Conservation (phyloP, 2,888 invertebrate genomes). For the Drosophila ustulata region DNA sequence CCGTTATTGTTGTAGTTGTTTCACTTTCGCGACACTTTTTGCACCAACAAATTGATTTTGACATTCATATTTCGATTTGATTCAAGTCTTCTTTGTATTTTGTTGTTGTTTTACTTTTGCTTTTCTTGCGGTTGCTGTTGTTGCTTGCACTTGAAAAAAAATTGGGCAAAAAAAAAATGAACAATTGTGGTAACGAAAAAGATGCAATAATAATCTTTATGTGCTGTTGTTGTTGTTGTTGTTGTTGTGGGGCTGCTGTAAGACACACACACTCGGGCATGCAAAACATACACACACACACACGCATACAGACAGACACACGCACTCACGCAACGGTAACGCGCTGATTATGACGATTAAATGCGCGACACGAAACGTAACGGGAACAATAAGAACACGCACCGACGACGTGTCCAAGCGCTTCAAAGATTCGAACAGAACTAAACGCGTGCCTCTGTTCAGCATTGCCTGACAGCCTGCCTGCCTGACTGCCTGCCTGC, state of each 20-base stretch:
- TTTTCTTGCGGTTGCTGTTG: conserved; percentile 20
- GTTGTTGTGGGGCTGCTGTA: conserved; percentile 29
- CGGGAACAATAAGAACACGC: conserved; percentile 25
- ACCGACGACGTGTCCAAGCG: conserved; percentile 82
- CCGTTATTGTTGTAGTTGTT: conserved; percentile 9
- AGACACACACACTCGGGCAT: conserved; percentile 8
- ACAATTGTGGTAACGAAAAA: conserved; percentile 21
- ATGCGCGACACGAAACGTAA: conserved; percentile 12
- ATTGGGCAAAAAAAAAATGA: conserved; percentile 46
- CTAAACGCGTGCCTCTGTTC: conserved; percentile 66
- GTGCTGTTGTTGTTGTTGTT: conserved; percentile 28
- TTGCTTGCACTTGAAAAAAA: conserved; percentile 56
- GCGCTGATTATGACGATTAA: conserved; percentile 46
- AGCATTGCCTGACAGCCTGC: conserved; percentile 32
- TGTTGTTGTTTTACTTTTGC: conserved; percentile 14
- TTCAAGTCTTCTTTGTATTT: conserved; percentile 20
- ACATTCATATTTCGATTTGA: conserved; percentile 4
- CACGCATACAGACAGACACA: conserved; percentile 8
- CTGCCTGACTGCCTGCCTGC: conserved; percentile 15
- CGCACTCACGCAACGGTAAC: conserved; percentile 7
- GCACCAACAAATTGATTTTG: conserved; percentile 24
- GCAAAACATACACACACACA: conserved; percentile 11
- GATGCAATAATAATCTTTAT: conserved; percentile 34
- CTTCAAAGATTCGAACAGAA: conserved; percentile 84
- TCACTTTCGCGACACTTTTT: conserved; percentile 46